Conservation (phyloP, 1,140 invertebrate species). For the Stegodyphus dumicola region DNA sequence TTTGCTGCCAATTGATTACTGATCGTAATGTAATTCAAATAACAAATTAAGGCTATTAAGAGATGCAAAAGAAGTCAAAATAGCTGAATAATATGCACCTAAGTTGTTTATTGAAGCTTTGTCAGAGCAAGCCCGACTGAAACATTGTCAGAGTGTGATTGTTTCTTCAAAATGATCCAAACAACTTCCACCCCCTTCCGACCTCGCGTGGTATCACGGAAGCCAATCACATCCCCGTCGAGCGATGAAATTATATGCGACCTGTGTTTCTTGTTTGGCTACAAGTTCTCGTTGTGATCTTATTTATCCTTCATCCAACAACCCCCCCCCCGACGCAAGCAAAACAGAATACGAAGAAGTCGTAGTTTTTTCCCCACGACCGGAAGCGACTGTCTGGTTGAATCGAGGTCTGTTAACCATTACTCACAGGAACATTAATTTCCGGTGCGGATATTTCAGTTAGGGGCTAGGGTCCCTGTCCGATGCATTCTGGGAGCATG, state of each 20-base stretch:
- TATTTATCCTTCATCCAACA: background rate
- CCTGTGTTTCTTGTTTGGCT: conserved; percentile 20
- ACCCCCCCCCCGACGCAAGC: background rate
- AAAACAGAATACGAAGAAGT: too few species aligned
- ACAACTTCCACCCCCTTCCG: too few species aligned
- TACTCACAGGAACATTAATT: conserved; percentile 61
- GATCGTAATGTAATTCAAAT: too few species aligned
- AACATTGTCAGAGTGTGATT: too few species aligned
- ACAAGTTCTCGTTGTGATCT: background rate
- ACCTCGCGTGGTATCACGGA: background rate
- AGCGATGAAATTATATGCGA: conserved; percentile 48
- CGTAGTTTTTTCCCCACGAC: background rate
- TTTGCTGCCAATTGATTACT: too few species aligned
- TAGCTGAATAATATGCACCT: too few species aligned
- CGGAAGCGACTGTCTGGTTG: conserved; percentile 50
- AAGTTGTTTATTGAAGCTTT: too few species aligned
- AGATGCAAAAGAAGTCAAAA: too few species aligned
- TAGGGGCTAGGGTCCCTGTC: conserved; percentile 52
- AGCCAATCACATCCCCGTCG: conserved; percentile 32
- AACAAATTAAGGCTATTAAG: too few species aligned
- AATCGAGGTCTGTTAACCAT: conserved; percentile 60
- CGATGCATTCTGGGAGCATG: background rate
- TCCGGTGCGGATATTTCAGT: conserved; percentile 60
- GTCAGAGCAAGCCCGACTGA: too few species aligned
- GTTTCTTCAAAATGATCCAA: too few species aligned